Evolutionary conservation across 2,888 invertebrate genomes (phyloP), one percentile per base, ranked within the genome.

Genomic region (Macroteleia sp.): DNA sequence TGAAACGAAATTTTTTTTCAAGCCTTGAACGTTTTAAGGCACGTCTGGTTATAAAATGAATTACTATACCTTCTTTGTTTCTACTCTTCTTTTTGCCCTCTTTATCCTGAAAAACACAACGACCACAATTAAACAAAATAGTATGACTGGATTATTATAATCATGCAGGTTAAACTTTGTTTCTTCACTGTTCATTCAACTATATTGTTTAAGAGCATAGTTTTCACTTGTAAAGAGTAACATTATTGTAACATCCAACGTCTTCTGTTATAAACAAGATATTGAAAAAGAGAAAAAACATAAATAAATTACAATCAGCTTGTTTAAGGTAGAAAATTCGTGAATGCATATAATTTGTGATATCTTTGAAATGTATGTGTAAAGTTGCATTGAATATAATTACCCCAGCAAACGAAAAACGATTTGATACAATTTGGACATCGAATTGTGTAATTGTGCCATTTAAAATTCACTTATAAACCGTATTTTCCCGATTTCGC

Each of bases 11-110:
- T n/a, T n/a, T n/a, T n/a, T n/a, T n/a, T n/a, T n/a, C 39, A 44
- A 44, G 25, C 25, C 44, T 44, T 25, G 25, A 25, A 44, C 22
- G 22, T 22, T 14, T 10, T 8, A 10, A 5, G 5, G 3, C 6
- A 34, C 2, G 14, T 14, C 34, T 8, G 3, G 1, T 12, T 32
- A 34, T 3, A 19, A n/a, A 54, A 36, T n/a, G n/a, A 36, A 36
- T 39, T 39, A 41, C 41, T 41, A 46, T 93, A 97, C 97, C 97
- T 96, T 97, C 97, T 94, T 97, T 97, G 91, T 96, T 96, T 92
- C 96, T 94, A 87, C 95, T 95, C 92, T 96, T 97, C 93, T 96
- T 96, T 92, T 96, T 96, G 75, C 94, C 94, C 87, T 96, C 96
- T 92, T 96, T 96, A 85, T 96, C 96, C 96, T 96, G 94, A 94